Base-by-base conservation (phyloP, 2,113 vertebrate species). In the Oncorhynchus tshawytscha region DNA sequence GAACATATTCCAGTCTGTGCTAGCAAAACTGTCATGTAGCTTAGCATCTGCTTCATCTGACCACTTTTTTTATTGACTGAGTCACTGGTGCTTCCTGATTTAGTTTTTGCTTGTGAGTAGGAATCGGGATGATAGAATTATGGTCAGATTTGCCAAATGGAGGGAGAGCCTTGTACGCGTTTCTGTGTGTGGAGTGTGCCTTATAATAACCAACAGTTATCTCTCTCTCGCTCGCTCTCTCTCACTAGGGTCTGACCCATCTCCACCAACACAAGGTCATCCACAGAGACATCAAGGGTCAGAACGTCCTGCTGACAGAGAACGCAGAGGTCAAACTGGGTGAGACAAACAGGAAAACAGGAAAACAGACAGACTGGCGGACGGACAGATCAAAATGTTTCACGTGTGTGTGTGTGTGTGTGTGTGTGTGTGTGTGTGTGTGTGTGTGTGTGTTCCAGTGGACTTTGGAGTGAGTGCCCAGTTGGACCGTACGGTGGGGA, bases 201-300 rank as follows among this genome's bases (percentile, higher is more conserved):
- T 11, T 24, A 1, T 5, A 54, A 18, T 54, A 54, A 54, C 15
- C 15, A 54, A 59, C 22, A 48, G 18, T 71, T 2, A 1, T 51
- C 57, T 79, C 78, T 82, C 51, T 79, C 34, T 34, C 34, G 7
- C 34, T 9, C 34, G 9, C 34, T 9, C 39, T 12, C 39, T 9
- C 39, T 45, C 39, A 12, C 5, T 87, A 99, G 98, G 98, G 98
- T 81, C 94, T 99, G 93, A 98, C 97, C 88, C 98, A 99, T 83
- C 96, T 99, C 79, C 98, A 99, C 91, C 97, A 98, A 88, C 98
- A 99, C 91, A 99, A 99, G 91, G 98, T 99, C 91, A 99, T 99
- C 93, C 97, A 99, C 87, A 94, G 98, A 81, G 98, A 99, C 77
- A 99, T 99, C 84, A 99, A 99, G 90, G 98, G 98, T 51, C 98